A percentile compares a stretch with the other conserved stretches of the same genome.
Conservation (phyloP, 2,113 vertebrate genomes). For the Proteles cristata region DNA sequence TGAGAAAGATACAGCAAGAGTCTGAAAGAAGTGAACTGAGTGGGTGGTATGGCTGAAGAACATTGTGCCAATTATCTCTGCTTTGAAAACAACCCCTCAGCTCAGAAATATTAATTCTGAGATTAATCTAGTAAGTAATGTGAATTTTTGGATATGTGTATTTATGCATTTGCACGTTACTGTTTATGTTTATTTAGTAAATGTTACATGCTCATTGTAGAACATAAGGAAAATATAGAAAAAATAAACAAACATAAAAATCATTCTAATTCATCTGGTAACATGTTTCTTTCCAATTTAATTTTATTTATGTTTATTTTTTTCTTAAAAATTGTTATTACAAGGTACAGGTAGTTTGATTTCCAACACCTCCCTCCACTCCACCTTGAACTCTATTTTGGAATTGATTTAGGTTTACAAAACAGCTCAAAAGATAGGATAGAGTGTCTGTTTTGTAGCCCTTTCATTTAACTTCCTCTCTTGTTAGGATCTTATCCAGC, state of each 20-base stretch:
- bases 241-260: background rate
- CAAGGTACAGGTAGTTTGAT: background rate
- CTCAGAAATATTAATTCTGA: background rate
- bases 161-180: background rate
- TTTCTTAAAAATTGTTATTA: background rate
- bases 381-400: background rate
- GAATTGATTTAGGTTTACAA: background rate
- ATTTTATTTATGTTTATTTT: background rate
- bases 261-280: background rate
- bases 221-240: background rate
- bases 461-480: background rate
- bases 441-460: background rate
- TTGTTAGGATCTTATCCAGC: background rate
- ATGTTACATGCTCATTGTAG: background rate
- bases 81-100: background rate
- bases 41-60: background rate
- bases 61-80: background rate
- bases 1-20: background rate
- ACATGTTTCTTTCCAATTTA: background rate
- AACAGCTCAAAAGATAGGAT: background rate
- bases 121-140: background rate
- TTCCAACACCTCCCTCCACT: background rate
- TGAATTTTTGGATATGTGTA: background rate
- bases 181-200: conserved; percentile 10
- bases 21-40: no score